These are phyloP conservation scores for Sarcophilus harrisii DNA, from an alignment of 2,797 vertebrate species.

Conservation along the genomic window DNA sequence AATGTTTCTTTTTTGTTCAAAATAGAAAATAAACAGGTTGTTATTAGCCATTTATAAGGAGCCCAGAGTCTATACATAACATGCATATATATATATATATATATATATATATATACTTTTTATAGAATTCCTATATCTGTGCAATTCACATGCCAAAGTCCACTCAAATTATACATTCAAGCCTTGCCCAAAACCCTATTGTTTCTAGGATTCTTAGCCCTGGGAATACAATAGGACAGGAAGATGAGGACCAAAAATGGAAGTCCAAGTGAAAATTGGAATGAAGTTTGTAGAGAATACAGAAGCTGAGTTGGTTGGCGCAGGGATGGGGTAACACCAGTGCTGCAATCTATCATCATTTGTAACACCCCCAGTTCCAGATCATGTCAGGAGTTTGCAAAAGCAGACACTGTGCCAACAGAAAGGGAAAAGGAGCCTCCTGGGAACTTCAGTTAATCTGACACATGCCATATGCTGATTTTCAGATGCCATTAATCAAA, in stretches of 20 bases:
- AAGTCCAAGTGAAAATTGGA: neutral
- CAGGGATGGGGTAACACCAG: neutral
- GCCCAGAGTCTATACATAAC: neutral
- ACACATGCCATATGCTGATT: neutral
- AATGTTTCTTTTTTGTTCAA: neutral
- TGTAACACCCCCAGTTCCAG: neutral
- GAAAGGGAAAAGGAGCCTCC: conserved; percentile 5
- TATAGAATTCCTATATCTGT: neutral
- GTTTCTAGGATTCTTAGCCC: neutral
- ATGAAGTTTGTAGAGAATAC: neutral
- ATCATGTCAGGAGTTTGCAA: neutral
- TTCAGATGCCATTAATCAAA: neutral
- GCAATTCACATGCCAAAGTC: neutral
- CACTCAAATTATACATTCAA: neutral
- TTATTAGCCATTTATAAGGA: neutral
- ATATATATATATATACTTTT: too few species aligned
- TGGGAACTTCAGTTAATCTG: neutral
- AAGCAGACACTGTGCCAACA: neutral
- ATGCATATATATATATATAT: too few species aligned
- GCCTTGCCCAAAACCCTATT: neutral
- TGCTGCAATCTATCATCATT: neutral
- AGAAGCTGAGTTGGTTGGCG: neutral
- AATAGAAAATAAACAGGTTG: neutral
- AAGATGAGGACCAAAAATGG: neutral
- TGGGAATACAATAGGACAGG: neutral